phyloP scores from a whole-genome alignment of 2,797 vertebrate species.

The Melanotaenia maccullochi region DNA sequence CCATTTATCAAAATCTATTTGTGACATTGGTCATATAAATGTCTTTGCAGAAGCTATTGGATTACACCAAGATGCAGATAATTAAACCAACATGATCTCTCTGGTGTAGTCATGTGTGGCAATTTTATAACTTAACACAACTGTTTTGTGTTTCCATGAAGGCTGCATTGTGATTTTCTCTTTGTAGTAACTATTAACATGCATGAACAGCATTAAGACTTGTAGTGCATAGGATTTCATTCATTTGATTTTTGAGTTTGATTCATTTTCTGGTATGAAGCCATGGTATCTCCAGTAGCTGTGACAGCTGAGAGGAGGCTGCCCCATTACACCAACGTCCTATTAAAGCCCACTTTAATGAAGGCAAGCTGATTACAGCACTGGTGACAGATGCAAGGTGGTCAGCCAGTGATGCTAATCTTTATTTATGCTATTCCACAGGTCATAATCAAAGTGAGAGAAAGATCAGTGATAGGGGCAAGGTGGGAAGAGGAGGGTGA shows the following conservation, averaged over 20 bases:
- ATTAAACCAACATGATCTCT: constrained; percentile 43
- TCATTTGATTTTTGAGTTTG: constrained; percentile 43
- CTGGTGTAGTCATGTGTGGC: constrained; percentile 31
- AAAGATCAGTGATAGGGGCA: constrained; percentile 44
- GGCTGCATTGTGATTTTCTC: constrained; percentile 18
- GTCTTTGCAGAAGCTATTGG: constrained; percentile 24
- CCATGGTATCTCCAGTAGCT: constrained; percentile 56
- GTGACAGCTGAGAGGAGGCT: constrained; percentile 68
- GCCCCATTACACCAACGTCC: constrained; percentile 67
- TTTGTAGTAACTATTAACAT: constrained; percentile 28
- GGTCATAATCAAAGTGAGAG: constrained; percentile 70
- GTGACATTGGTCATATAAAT: constrained; percentile 49
- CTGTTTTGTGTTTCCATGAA: constrained; percentile 21
- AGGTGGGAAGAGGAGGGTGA: constrained; percentile 48
- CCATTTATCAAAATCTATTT: constrained; percentile 33
- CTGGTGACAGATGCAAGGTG: constrained; percentile 68
- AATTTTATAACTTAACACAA: constrained; percentile 14
- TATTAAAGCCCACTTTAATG: constrained; percentile 72
- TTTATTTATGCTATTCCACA: constrained; percentile 65
- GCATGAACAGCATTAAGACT: constrained; percentile 28
- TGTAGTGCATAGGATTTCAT: constrained; percentile 29
- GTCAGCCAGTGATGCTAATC: constrained; percentile 69
- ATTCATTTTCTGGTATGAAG: constrained; percentile 54
- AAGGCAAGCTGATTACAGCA: constrained; percentile 67
- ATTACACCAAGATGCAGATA: constrained; percentile 15